phyloP scores from a whole-genome alignment of 2,888 invertebrate genomes.

The Dimorphilus gyrociliatus region DNA sequence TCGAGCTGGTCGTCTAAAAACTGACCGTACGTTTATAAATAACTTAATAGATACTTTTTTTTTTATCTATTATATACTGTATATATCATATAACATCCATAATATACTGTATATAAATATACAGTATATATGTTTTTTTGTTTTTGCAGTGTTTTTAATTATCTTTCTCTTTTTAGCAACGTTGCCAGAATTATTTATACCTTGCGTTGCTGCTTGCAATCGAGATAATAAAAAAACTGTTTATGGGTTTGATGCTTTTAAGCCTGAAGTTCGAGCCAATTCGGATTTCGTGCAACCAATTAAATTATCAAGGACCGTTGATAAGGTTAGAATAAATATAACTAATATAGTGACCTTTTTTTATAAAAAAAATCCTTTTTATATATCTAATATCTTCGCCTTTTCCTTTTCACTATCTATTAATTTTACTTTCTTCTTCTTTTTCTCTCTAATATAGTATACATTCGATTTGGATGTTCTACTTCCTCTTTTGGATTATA shows the following conservation, averaged over 20 bases:
- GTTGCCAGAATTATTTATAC: slow-evolving; percentile 45
- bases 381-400: too few relatives aligned
- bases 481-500: slow-evolving; percentile 39
- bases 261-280: slow-evolving; percentile 34
- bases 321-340: slow-evolving; percentile 40
- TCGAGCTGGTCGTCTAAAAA: slow-evolving; percentile 43
- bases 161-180: slow-evolving; percentile 32
- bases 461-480: slow-evolving; percentile 34
- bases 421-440: slow-evolving; percentile 4
- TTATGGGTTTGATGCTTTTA: slow-evolving; percentile 40
- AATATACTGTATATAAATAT: too few relatives aligned
- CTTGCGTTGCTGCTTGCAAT: slow-evolving; percentile 40
- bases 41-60: background rate
- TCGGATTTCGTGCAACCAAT: slow-evolving; percentile 35
- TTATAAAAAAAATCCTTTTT: too few relatives aligned
- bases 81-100: too few relatives aligned
- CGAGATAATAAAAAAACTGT: slow-evolving; percentile 26
- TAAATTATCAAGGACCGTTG: slow-evolving; percentile 38
- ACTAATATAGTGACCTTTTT: too few relatives aligned
- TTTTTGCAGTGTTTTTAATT: background rate
- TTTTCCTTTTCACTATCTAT: too few relatives aligned
- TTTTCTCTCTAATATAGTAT: slow-evolving; percentile 20
- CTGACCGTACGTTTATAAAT: slow-evolving; percentile 33
- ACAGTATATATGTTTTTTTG: too few relatives aligned
- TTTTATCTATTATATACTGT: slow-evolving; percentile 1